phyloP scores from a whole-genome alignment of 1,140 invertebrate species.

The Dendrolimus punctatus region DNA sequence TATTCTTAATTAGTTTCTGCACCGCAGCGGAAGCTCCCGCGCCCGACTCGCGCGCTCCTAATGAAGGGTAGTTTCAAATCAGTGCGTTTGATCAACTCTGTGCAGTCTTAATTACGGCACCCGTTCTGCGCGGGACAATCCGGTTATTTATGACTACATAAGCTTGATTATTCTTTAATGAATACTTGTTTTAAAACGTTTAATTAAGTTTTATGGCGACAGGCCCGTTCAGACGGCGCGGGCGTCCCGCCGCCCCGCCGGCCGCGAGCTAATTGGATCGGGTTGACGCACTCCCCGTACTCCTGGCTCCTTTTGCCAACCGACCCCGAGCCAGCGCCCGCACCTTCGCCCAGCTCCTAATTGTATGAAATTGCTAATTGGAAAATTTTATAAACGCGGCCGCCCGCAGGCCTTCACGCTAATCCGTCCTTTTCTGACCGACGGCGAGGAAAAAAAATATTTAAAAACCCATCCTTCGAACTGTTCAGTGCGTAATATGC shows the following conservation, averaged over 20 bases:
- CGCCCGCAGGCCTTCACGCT: constrained; percentile 45
- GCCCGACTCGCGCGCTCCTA: constrained; percentile 63
- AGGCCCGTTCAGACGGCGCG: constrained; percentile 60
- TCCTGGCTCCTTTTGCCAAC: constrained; percentile 14
- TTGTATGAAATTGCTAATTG: constrained; percentile 72
- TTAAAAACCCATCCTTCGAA: constrained; percentile 27
- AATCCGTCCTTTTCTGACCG: constrained; percentile 25
- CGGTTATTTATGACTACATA: constrained; percentile 74
- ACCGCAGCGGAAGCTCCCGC: constrained; percentile 67
- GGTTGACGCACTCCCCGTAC: constrained; percentile 50
- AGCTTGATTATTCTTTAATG: constrained; percentile 74
- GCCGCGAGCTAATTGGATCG: constrained; percentile 71
- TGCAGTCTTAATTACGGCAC: constrained; percentile 72
- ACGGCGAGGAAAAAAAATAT: constrained; percentile 37
- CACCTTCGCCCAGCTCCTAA: constrained; percentile 55
- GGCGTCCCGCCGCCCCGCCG: constrained; percentile 66
- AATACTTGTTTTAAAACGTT: constrained; percentile 74
- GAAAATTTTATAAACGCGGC: constrained; percentile 70
- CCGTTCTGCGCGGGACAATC: constrained; percentile 69
- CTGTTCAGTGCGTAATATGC: too few species aligned
- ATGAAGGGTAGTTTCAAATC: constrained; percentile 72
- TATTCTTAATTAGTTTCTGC: constrained; percentile 73
- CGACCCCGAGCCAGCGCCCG: constrained; percentile 17
- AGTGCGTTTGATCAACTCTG: constrained; percentile 72
- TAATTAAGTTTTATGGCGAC: constrained; percentile 75